Base-by-base conservation (phyloP, 2,797 vertebrate species). In the Haliaeetus albicilla region DNA sequence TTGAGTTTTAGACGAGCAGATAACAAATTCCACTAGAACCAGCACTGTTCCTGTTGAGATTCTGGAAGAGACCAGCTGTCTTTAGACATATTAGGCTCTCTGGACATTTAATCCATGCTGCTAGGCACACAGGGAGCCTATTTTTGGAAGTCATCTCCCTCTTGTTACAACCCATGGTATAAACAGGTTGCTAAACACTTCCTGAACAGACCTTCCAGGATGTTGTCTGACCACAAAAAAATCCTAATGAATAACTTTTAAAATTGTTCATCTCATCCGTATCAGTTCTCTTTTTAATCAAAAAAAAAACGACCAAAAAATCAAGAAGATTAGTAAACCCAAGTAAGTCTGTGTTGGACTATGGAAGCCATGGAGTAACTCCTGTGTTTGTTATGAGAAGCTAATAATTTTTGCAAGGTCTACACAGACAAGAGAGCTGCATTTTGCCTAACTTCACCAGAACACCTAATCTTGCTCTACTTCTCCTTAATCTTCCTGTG, bases 121-220 rank as follows among this genome's bases (percentile, higher is more conserved):
- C 86, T 37, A 44, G 88, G 90, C 84, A 90, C 74, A 39, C 48
- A 35, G 67, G 20, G 59, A 89, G 89, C 80, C 94, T 96, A 96
- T 97, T 97, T 97, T 84, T 93, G 96, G 96, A 86, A 94, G 65
- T 5, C 44, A 3, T 63, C 90, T 73, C 88, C 92, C 93, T 84
- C 76, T 81, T 31, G n/a, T 11, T 28, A 30, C 67, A 69, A 4
- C 18, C 71, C 51, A 1, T 31, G 88, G 77, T 46, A 69, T 2
- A 48, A 67, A 18, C 83, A 96, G 84, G 89, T 53, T 92, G 78
- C 81, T 88, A 54, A 91, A 88, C 76, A 7, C 83, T 94, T 92
- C 96, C 96, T 92, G 49, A 49, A 6, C 78, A 37, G 37, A n/a
- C n/a, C 82, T 64, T 25, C 53, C 37, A 11, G 90, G 92, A 87